Percentiles rank a stretch among this genome's conserved stretches.
phyloP scores from a whole-genome alignment of 2,797 vertebrate genomes.

The Propithecus deckenii region DNA sequence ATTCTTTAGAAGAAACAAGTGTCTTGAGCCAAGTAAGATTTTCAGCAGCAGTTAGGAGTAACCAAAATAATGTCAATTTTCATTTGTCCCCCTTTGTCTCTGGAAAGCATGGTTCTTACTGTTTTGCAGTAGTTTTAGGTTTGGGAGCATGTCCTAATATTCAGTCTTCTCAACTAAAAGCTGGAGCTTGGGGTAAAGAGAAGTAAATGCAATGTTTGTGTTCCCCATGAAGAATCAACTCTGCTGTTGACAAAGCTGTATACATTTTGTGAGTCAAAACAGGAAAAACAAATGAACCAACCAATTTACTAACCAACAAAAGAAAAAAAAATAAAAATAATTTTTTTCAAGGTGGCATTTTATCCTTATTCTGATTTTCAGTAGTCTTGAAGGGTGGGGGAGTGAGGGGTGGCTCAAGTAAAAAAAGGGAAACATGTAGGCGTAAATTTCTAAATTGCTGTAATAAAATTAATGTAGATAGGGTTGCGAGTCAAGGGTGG shows the following conservation, averaged over 20 bases:
- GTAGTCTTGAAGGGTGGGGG: not conserved
- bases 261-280: not conserved
- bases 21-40: not conserved
- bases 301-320: not conserved
- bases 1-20: not conserved
- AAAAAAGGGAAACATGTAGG: not conserved
- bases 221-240: not conserved
- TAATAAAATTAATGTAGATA: not conserved
- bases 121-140: not conserved
- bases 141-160: not conserved
- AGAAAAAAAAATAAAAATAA: not conserved
- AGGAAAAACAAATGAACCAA: not conserved
- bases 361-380: not conserved
- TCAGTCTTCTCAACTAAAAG: not conserved
- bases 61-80: not conserved
- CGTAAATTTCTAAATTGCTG: not conserved
- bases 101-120: not conserved
- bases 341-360: not conserved
- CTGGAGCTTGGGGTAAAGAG: not conserved
- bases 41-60: not conserved
- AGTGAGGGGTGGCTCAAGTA: not conserved
- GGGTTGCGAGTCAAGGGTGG: not conserved
- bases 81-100: not conserved
- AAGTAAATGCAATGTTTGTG: not conserved
- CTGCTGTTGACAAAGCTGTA: not conserved